Conservation (phyloP, 2,113 vertebrate species). For the Canis aureus region DNA sequence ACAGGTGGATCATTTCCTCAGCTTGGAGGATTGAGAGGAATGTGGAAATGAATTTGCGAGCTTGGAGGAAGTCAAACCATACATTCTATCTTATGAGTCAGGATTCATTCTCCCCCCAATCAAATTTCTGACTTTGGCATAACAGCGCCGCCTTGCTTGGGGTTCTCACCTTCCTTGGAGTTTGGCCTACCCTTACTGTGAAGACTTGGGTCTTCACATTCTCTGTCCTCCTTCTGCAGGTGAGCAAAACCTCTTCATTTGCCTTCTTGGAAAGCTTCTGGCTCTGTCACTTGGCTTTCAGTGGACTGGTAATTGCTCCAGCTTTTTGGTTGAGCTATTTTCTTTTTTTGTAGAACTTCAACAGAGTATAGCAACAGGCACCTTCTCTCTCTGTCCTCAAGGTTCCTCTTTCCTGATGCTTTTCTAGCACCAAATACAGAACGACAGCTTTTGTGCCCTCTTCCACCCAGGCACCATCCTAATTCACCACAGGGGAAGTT, state of each 20-base stretch:
- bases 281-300: not conserved
- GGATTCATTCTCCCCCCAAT: not conserved
- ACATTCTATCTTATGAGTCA: not conserved
- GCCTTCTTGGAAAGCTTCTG: not conserved
- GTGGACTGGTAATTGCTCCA: not conserved
- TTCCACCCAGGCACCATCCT: not conserved
- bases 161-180: not conserved
- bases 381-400: not conserved
- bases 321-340: not conserved
- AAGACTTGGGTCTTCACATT: not conserved
- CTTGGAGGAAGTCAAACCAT: not conserved
- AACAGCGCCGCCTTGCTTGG: not conserved
- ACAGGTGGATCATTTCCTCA: not conserved
- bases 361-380: not conserved
- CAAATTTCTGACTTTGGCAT: not conserved
- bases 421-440: not conserved
- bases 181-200: not conserved
- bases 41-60: not conserved
- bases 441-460: not conserved
- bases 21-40: not conserved
- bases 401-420: not conserved
- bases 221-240: not conserved
- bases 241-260: not conserved
- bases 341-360: not conserved
- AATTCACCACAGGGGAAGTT: not conserved